Evolutionary conservation across 2,113 vertebrate species (phyloP).

Genomic region (Muscicapa adusta): DNA sequence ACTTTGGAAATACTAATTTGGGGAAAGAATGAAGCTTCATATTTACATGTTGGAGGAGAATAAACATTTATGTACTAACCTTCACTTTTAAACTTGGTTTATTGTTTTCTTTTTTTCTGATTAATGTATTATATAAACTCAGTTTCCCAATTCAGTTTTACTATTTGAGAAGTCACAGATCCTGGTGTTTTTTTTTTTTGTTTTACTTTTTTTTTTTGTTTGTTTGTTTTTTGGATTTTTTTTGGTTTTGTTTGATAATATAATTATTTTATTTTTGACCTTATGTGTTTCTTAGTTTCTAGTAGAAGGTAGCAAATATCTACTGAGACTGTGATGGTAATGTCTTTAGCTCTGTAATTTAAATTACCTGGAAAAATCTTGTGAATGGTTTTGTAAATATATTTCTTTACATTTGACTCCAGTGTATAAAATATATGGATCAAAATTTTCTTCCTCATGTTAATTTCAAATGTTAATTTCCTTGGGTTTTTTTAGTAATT

Average conservation of each 20-base stretch:
- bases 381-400: not conserved
- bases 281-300: not conserved
- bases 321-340: not conserved
- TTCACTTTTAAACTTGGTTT: not conserved
- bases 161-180: not conserved
- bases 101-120: not conserved
- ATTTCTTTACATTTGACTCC: not conserved
- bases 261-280: not conserved
- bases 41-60: not conserved
- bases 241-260: not conserved
- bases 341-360: not conserved
- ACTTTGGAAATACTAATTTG: not conserved
- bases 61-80: fast-evolving
- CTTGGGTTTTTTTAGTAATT: not conserved
- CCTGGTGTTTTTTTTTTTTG: not conserved
- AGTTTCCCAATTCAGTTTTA: not conserved
- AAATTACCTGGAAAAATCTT: not conserved
- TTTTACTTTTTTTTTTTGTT: not conserved
- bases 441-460: not conserved
- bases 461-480: not conserved
- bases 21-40: not conserved
- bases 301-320: not conserved
- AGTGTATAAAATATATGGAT: not conserved
- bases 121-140: not conserved
- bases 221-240: too few relatives aligned